These are phyloP conservation scores for Enteromius radiatus DNA, from an alignment of 2,797 vertebrate genomes.

Conservation along the genomic window DNA sequence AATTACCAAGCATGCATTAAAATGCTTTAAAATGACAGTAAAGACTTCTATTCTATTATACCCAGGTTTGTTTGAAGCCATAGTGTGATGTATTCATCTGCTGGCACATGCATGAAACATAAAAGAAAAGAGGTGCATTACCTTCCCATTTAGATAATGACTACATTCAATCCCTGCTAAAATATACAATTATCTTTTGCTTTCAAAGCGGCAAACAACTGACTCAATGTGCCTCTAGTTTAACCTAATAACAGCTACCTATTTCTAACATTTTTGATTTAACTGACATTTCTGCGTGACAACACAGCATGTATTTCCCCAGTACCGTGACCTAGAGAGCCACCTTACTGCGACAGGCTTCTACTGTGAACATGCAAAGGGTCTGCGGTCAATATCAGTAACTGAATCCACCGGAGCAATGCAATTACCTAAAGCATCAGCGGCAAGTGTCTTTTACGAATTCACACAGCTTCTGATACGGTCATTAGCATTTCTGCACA, in stretches of 20 bases:
- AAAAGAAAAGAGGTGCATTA: neutral
- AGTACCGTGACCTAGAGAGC: neutral
- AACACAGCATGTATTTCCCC: neutral
- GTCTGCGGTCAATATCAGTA: constrained; percentile 47
- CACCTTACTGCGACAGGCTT: neutral
- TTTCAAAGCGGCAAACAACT: neutral
- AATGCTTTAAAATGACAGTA: neutral
- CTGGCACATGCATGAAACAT: neutral
- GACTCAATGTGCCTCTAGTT: neutral
- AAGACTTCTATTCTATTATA: neutral
- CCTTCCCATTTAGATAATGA: neutral
- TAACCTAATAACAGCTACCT: neutral
- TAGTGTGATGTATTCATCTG: neutral
- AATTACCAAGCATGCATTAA: neutral
- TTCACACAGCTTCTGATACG: constrained; percentile 63
- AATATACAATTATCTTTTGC: neutral
- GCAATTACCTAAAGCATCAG: constrained; percentile 42
- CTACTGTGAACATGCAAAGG: constrained; percentile 43
- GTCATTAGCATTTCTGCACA: constrained; percentile 66
- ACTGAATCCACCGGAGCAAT: constrained; percentile 15
- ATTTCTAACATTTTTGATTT: neutral
- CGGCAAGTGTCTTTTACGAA: constrained; percentile 26
- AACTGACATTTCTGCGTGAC: constrained; percentile 2
- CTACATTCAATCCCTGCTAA: neutral
- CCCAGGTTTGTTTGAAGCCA: neutral